Conservation (phyloP, 2,113 vertebrate species). For the Lepus americanus region DNA sequence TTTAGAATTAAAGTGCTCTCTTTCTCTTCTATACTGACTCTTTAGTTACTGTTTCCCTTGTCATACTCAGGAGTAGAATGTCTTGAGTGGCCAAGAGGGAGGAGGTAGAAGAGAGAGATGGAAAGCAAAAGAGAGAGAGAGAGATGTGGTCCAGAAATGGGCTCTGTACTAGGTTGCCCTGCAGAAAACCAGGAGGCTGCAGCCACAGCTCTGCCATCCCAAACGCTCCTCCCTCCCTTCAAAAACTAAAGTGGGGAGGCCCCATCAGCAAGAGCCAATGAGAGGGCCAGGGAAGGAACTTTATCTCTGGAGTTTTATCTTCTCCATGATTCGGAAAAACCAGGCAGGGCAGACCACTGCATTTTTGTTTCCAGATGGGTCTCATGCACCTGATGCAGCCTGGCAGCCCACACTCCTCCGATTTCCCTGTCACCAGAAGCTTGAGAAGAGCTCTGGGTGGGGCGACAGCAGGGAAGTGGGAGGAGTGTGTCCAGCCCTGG, state of each 20-base stretch:
- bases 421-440: slow-evolving; percentile 58
- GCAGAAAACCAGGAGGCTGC: accelerated
- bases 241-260: slow-evolving; percentile 27
- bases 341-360: neutral
- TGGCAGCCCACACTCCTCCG: slow-evolving; percentile 52
- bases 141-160: neutral
- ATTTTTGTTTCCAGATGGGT: slow-evolving; percentile 56
- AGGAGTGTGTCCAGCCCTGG: neutral
- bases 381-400: slow-evolving; percentile 56
- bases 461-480: neutral
- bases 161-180: neutral
- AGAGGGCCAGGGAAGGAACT: neutral
- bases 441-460: neutral
- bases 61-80: neutral
- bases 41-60: neutral
- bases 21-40: neutral
- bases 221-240: neutral
- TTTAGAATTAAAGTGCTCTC: neutral
- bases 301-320: slow-evolving; percentile 73
- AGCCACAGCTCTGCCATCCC: neutral
- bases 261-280: neutral
- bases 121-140: neutral
- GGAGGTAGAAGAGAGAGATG: neutral
- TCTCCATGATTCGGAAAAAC: slow-evolving; percentile 42
- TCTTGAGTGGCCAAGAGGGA: neutral